Base-by-base conservation (phyloP, 2,113 vertebrate genomes). In the Pelvicachromis taeniatus region DNA sequence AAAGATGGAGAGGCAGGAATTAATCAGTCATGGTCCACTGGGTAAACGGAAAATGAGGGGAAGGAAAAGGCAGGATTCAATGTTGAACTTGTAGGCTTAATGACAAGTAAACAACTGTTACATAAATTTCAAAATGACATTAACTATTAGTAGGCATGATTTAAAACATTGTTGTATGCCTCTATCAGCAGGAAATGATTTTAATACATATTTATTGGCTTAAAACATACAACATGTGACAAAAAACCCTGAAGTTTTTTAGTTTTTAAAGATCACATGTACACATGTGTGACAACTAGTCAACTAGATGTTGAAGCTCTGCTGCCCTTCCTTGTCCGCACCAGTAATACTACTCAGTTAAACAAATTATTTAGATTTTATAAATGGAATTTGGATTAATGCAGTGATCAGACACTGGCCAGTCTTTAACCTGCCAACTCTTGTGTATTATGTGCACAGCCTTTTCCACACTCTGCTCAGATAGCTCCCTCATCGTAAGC, bases 61-160 rank as follows among this genome's bases (percentile, higher is more conserved):
- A n/a, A 77, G 87, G 59, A 84, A 83, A 80, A 55, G 33, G n/a
- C 68, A 42, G 35, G 68, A 82, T 23, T 82, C 77, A 79, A 81
- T 19, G 9, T 83, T 82, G 7, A 88, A 77, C 45, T 61, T 80
- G 29, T 29, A 87, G 35, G 50, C 77, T 80, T 88, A 84, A 81
- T 84, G 68, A 85, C 82, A 77, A 63, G 78, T 84, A 81, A 85
- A 73, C 80, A 19, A 65, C 61, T 86, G 63, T 88, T 82, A 16
- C 52, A 88, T 23, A 42, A 80, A 80, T 73, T 77, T 33, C 78
- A 58, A 84, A 87, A 68, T 80, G 3, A 73, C 23, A 75, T 82
- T 56, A 77, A 68, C 42, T 70, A 55, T 77, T 86, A 70, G 50
- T 40, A 61, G 17, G 19, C 5, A 29, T 48, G 78, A 82, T 82